These are phyloP conservation scores for Heteronetta atricapilla DNA, from an alignment of 2,113 vertebrate genomes.

Conservation along the genomic window DNA sequence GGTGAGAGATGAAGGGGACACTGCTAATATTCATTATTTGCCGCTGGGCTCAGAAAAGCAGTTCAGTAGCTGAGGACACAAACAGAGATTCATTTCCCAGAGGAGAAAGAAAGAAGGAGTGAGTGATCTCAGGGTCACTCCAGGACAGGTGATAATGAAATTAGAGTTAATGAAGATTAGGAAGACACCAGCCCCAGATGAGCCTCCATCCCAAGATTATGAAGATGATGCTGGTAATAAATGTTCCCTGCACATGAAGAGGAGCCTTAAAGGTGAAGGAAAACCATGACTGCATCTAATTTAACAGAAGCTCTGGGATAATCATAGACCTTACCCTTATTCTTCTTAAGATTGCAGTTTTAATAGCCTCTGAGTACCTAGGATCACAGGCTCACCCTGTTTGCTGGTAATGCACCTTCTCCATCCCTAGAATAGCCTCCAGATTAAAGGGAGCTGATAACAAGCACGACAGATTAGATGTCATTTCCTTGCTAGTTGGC, in stretches of 20 bases:
- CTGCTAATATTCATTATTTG: conserved; percentile 58
- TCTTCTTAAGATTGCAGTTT: not conserved
- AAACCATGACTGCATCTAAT: not conserved
- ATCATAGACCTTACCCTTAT: not conserved
- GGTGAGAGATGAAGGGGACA: conserved; percentile 26
- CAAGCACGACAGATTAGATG: not conserved
- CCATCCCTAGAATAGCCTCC: not conserved
- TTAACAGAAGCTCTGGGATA: not conserved
- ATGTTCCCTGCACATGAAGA: not conserved
- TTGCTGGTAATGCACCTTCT: not conserved
- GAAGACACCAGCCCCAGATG: conserved; percentile 70
- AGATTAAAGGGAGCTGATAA: not conserved
- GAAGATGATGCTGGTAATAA: conserved; percentile 15
- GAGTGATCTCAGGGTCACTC: conserved; percentile 71
- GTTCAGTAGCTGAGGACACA: conserved; percentile 49
- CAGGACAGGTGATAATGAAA: conserved; percentile 81
- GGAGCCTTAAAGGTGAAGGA: not conserved
- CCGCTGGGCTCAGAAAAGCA: conserved; percentile 52
- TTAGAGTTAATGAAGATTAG: conserved; percentile 79
- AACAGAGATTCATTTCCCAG: conserved; percentile 75
- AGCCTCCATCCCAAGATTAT: conserved; percentile 39
- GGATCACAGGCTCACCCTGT: not conserved
- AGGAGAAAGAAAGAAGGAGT: conserved; percentile 64
- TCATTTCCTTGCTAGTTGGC: not conserved
- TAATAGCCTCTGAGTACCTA: not conserved